Base-by-base conservation (phyloP, 2,797 vertebrate genomes). In the Dermochelys coriacea region DNA sequence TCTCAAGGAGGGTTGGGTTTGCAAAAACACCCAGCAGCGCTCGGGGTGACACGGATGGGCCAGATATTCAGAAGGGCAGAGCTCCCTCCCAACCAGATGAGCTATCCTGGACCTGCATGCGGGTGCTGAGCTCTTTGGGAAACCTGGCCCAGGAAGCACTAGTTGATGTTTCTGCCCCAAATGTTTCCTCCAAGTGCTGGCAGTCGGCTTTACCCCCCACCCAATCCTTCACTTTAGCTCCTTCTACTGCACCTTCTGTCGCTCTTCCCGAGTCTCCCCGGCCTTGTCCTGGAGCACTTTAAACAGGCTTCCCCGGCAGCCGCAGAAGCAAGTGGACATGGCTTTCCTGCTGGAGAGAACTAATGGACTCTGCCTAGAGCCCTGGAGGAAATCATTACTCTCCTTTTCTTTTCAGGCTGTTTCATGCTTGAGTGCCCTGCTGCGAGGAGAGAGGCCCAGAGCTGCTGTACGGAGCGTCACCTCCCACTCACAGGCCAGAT, bases 391-490 rank as follows among this genome's bases (percentile, higher is more conserved):
- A n/a, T 80, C 57, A 18, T 14, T 14, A 2, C 4, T 14, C 82
- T 78, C 82, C 82, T 74, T 87, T 90, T n/a, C 89, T 89, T 91
- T 64, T 31, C 93, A 93, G 86, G 78, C 47, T 82, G 50, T 96
- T 97, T 95, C 94, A 94, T 34, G 79, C 95, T 82, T 14, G 77
- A 91, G 59, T 93, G 88, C 77, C 14, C 1, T 1, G 71, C 82
- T 64, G 80, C 3, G 84, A 80, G n/a, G 7, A 59, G 84, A 94
- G 94, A 74, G 93, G 93, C 95, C 87, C 93, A 71, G 25, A 51
- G 1, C 0, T 1, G 47, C 87, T 3, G 0, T 2, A 77, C n/a
- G 0, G 34, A 1, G 59, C 45, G 78, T 86, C 86, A 45, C 29
- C 64, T 5, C 1, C 5, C 12, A 61, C 81, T 88, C 78, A 16